phyloP scores from a whole-genome alignment of 2,113 vertebrate species.

The Triplophysa siluroides region DNA sequence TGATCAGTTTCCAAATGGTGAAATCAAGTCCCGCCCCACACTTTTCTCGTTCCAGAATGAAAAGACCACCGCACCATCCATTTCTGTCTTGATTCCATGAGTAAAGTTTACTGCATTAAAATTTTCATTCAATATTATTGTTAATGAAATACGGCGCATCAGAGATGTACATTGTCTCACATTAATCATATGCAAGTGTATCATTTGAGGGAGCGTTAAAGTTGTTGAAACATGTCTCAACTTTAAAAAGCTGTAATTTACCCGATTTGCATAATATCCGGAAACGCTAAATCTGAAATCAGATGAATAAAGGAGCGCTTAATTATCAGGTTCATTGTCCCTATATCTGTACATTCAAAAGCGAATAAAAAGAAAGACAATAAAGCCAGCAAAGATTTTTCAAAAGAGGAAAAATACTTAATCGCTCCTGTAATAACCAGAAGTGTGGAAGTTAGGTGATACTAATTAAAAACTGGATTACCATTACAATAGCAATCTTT shows the following conservation, averaged over 20 bases:
- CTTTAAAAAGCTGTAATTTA: conserved; percentile 5
- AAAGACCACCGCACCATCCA: too few species aligned
- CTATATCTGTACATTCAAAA: conserved; percentile 54
- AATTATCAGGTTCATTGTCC: conserved; percentile 42
- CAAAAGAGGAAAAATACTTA: conserved; percentile 40
- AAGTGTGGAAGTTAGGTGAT: conserved; percentile 59
- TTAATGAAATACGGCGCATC: background rate
- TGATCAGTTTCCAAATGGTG: too few species aligned
- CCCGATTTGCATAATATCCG: background rate
- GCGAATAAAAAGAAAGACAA: conserved; percentile 60
- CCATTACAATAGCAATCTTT: conserved; percentile 69
- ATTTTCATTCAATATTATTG: background rate
- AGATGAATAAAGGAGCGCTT: conserved; percentile 41
- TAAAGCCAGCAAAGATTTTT: conserved; percentile 29
- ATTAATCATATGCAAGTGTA: conserved; percentile 1
- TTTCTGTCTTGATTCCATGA: too few species aligned
- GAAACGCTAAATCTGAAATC: background rate
- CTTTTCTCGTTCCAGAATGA: too few species aligned
- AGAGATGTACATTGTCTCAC: too few species aligned
- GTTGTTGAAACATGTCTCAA: background rate
- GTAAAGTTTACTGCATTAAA: background rate
- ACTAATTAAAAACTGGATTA: conserved; percentile 76
- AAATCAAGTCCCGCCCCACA: too few species aligned
- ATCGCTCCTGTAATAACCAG: conserved; percentile 59
- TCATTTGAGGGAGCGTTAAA: background rate